Evolutionary conservation across 2,888 invertebrate genomes (phyloP).

Genomic region (Orthosia incerta): DNA sequence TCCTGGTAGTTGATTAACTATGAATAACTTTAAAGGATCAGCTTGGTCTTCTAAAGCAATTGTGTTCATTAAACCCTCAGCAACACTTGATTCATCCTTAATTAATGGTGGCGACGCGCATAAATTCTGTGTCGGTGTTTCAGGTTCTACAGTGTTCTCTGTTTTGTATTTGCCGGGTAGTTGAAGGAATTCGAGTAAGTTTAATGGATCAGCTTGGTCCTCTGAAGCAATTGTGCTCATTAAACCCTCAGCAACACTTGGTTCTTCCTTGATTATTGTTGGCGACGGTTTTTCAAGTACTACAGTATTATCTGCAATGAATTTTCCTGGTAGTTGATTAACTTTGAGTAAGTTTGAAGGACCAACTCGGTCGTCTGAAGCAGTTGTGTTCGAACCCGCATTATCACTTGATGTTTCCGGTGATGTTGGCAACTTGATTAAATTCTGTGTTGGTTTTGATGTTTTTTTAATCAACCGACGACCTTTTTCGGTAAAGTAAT

Average conservation of each 20-base stretch:
- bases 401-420: neutral
- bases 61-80: neutral
- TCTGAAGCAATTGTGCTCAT: neutral
- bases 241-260: neutral
- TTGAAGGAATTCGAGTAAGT: neutral
- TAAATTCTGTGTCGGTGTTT: neutral
- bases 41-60: neutral
- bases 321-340: no score
- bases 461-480: neutral
- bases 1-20: neutral
- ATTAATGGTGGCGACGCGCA: neutral
- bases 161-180: neutral
- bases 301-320: no score
- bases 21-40: neutral
- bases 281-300: no score
- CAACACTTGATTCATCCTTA: neutral
- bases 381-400: no score
- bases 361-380: no score
- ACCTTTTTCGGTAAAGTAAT: slow-evolving; percentile 4
- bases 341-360: no score
- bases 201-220: neutral
- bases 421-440: neutral
- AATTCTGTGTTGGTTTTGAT: neutral
- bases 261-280: neutral
- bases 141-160: neutral